These are phyloP conservation scores for Elephas maximus DNA, from an alignment of 2,113 vertebrate species.

Conservation along the genomic window DNA sequence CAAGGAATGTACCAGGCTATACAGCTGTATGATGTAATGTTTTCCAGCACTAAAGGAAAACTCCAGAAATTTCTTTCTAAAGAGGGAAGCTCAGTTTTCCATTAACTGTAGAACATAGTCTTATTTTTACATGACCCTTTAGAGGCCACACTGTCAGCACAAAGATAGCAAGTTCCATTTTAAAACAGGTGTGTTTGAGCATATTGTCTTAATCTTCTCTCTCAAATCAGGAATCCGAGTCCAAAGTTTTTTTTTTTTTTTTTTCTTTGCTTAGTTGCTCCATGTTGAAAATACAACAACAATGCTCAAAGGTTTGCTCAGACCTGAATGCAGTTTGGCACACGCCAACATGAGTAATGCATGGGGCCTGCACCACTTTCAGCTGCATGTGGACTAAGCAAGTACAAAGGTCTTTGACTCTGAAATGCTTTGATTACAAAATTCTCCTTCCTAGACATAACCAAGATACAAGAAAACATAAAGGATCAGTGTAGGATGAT, in stretches of 20 bases:
- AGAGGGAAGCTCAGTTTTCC: conserved; percentile 33
- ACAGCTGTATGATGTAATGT: conserved; percentile 69
- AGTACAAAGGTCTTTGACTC: neutral
- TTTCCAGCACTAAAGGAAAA: conserved; percentile 69
- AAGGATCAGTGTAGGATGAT: neutral
- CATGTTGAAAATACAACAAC: neutral
- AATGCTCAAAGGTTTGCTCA: neutral
- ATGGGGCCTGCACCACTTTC: neutral
- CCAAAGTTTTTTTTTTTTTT: neutral
- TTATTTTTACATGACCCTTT: conserved; percentile 38
- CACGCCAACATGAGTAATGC: neutral
- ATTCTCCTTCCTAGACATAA: neutral
- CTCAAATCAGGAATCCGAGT: neutral
- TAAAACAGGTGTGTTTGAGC: neutral
- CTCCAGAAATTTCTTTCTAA: conserved; percentile 60
- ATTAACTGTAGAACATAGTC: neutral
- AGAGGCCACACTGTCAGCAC: neutral
- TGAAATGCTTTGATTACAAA: neutral
- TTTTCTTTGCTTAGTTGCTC: neutral
- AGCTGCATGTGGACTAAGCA: neutral
- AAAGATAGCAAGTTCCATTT: neutral
- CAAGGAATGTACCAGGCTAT: conserved; percentile 55
- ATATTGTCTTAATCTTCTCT: neutral
- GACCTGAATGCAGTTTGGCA: neutral
- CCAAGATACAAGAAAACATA: neutral